Conservation (phyloP, 2,797 vertebrate genomes). For the Simalia tracyae region DNA sequence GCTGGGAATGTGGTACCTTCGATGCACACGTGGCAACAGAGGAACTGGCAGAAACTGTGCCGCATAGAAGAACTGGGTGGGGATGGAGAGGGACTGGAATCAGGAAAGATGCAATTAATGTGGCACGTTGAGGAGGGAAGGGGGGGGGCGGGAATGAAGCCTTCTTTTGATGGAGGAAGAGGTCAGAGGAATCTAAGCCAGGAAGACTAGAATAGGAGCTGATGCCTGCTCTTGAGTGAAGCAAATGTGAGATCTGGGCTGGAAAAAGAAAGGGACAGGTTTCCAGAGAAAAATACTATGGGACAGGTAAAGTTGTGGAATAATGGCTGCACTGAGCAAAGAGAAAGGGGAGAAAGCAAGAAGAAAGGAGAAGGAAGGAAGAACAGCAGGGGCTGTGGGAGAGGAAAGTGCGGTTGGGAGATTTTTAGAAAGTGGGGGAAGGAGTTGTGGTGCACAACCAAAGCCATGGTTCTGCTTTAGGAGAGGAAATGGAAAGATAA, state of each 20-base stretch:
- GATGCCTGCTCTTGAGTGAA: not conserved
- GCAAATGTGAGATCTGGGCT: not conserved
- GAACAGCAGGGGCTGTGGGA: not conserved
- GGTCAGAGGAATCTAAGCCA: not conserved
- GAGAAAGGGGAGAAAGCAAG: not conserved
- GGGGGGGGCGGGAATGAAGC: not conserved
- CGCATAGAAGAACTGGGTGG: not conserved
- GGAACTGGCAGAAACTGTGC: slow-evolving; percentile 27
- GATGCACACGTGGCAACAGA: slow-evolving; percentile 14
- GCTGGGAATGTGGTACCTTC: slow-evolving; percentile 34
- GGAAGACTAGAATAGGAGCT: not conserved
- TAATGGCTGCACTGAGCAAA: not conserved
- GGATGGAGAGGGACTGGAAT: not conserved
- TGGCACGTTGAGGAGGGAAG: not conserved
- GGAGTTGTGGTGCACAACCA: not conserved
- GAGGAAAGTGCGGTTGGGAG: not conserved
- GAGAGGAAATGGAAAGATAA: not conserved
- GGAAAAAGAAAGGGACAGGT: not conserved
- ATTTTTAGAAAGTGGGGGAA: not conserved
- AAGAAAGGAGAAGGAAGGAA: not conserved
- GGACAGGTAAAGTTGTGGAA: not conserved
- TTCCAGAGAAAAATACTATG: not conserved
- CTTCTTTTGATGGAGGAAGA: not conserved
- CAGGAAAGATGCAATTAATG: not conserved
- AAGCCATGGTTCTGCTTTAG: not conserved